Conservation (phyloP, 1,140 invertebrate species). For the Saccostrea cuccullata region DNA sequence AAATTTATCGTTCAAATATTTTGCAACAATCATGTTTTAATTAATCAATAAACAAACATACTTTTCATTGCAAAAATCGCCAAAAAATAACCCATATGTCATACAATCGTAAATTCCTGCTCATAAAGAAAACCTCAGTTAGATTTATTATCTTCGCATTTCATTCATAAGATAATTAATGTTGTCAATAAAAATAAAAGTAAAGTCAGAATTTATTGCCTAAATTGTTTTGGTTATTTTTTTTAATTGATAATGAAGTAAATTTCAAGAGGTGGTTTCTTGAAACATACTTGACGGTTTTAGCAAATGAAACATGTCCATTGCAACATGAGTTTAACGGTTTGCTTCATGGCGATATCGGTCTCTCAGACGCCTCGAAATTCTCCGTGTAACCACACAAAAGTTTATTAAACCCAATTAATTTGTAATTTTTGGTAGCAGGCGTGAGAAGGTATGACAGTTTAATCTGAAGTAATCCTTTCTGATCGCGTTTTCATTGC, state of each 20-base stretch:
- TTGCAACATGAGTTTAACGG: not conserved
- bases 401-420: constrained; percentile 36
- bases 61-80: not conserved
- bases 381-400: not conserved
- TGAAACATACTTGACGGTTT: not conserved
- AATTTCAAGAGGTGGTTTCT: too few species aligned
- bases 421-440: constrained; percentile 34
- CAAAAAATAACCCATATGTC: not conserved
- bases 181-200: not conserved
- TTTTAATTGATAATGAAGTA: not conserved
- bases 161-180: not conserved
- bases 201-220: not conserved
- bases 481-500: constrained; percentile 9
- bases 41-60: not conserved
- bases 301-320: not conserved
- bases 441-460: constrained; percentile 28
- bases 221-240: not conserved
- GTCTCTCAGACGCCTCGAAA: not conserved
- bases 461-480: constrained; percentile 3
- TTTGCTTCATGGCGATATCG: not conserved
- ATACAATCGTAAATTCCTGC: not conserved
- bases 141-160: not conserved
- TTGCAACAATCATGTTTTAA: not conserved
- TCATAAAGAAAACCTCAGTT: not conserved
- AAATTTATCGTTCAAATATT: not conserved